Evolutionary conservation across 2,888 invertebrate genomes (phyloP), one percentile per base, ranked within the genome.

Genomic region (Tetrapedia diversipes): DNA sequence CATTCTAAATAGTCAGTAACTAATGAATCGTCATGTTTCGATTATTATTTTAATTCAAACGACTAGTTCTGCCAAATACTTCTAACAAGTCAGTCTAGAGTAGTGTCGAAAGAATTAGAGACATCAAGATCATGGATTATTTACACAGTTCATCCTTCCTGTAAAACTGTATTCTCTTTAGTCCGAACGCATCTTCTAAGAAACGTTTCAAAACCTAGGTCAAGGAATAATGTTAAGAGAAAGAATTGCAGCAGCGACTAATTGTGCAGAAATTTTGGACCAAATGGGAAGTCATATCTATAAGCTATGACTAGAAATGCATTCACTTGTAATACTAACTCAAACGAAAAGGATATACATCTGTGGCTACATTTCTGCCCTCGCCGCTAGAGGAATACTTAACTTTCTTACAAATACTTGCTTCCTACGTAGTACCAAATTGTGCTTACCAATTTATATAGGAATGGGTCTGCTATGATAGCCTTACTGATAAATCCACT

Each of bases 281-380:
- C 22, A 43, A 24, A 47, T 57, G 59, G 47, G 59, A 59, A 66
- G 59, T 67, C 66, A 37, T 37, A 27, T 61, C 43, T 60, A 49
- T 67, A 73, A 61, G 72, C 67, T 56, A 67, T 51, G 41, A 63
- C 56, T 61, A 49, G 49, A 61, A 60, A 65, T 34, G 27, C 51
- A 32, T 70, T 73, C 34, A 32, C 53, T 63, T 37, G 56, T 34
- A 51, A 43, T 22, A 49, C 45, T 24, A 29, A 4, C 10, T 16
- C n/a, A 29, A 32, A 39, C 37, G 61, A 24, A 64, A 32, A 29
- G 49, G 22, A 22, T 32, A 39, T 16, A n/a, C 22, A 27, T 1
- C n/a, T n/a, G n/a, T n/a, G n/a, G n/a, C n/a, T n/a, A n/a, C n/a
- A n/a, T n/a, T n/a, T n/a, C n/a, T n/a, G n/a, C n/a, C n/a, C n/a